A percentile compares a stretch with the other conserved stretches of the same genome.
These are phyloP conservation scores for Channa argus DNA, from an alignment of 2,113 vertebrate species.

Conservation along the genomic window DNA sequence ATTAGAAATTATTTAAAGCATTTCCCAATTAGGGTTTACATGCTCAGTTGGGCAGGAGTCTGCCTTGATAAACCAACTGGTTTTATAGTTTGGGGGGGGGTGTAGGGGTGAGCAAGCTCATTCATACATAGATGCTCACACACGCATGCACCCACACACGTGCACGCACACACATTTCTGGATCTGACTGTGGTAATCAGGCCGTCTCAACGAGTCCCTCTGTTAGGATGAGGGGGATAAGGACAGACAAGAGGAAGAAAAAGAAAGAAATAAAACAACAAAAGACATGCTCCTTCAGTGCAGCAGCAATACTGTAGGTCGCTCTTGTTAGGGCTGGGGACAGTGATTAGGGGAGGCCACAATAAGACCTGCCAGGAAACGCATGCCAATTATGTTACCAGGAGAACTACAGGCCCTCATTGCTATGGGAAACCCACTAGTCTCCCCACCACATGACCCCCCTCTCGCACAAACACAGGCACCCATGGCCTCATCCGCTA, in stretches of 20 bases:
- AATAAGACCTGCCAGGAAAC: conserved; percentile 82
- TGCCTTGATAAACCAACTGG: conserved; percentile 78
- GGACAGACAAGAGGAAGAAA: conserved; percentile 71
- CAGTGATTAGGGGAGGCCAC: conserved; percentile 82
- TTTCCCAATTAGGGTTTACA: conserved; percentile 89
- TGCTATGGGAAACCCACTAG: conserved; percentile 77
- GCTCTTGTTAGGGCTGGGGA: conserved; percentile 81
- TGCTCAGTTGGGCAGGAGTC: conserved; percentile 86
- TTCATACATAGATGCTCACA: conserved; percentile 51
- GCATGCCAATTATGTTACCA: conserved; percentile 85
- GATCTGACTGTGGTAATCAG: conserved; percentile 77
- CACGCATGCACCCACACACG: conserved; percentile 7
- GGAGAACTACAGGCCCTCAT: conserved; percentile 78
- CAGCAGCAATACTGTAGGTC: conserved; percentile 76
- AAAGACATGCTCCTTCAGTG: conserved; percentile 79
- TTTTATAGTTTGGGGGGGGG: conserved; percentile 50
- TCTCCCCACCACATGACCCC: conserved; percentile 40
- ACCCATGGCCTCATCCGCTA: conserved; percentile 38
- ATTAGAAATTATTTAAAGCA: conserved; percentile 93
- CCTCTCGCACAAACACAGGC: conserved; percentile 4
- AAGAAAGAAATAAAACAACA: conserved; percentile 80
- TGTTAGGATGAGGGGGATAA: conserved; percentile 67
- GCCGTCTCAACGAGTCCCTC: conserved; percentile 68
- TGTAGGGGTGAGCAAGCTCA: conserved; percentile 26
- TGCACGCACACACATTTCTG: conserved; percentile 52